phyloP scores from a whole-genome alignment of 2,113 vertebrate species.

The Catharus bicknelli region DNA sequence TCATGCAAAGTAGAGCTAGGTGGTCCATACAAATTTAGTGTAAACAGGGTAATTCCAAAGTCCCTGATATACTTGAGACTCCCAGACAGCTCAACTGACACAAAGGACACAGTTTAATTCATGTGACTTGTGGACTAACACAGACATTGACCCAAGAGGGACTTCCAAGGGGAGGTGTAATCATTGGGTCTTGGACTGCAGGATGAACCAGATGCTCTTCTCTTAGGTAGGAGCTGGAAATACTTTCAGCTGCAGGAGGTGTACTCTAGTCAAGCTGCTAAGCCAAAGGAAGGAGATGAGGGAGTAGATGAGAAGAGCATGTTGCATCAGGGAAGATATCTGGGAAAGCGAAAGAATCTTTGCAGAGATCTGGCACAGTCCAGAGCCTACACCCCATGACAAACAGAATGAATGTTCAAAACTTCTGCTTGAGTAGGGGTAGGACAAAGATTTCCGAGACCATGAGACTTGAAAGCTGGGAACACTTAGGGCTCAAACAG shows the following conservation, averaged over 20 bases:
- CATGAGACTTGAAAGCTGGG: not conserved
- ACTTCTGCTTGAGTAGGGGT: not conserved
- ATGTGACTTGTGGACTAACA: not conserved
- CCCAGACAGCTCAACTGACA: not conserved
- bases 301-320: not conserved
- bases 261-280: not conserved
- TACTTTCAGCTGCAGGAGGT: not conserved
- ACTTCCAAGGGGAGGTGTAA: not conserved
- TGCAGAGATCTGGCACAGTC: not conserved
- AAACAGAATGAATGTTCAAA: not conserved
- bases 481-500: not conserved
- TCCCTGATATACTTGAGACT: not conserved
- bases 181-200: not conserved
- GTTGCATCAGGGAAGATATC: not conserved
- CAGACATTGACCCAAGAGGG: not conserved
- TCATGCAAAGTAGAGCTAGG: not conserved
- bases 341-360: not conserved
- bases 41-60: not conserved
- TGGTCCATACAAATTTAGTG: not conserved
- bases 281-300: not conserved
- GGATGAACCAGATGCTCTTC: not conserved
- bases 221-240: not conserved
- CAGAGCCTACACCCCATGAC: not conserved
- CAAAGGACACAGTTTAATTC: not conserved
- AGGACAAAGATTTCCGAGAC: not conserved